Conservation (phyloP, 1,140 invertebrate species). For the Scaptodrosophila lebanonensis region DNA sequence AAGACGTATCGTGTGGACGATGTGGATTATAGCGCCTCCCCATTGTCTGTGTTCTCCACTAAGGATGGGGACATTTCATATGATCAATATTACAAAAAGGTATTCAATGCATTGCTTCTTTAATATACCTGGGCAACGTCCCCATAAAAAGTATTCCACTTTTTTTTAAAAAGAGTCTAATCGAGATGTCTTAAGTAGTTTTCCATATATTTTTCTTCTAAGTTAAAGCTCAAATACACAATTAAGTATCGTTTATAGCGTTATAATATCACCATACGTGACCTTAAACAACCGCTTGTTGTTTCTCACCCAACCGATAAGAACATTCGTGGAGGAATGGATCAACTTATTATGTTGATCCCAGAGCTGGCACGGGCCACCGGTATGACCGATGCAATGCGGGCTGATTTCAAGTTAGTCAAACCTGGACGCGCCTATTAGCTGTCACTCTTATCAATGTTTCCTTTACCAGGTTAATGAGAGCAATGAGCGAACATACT, state of each 20-base stretch:
- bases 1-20: conserved; percentile 93
- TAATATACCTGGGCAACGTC: too few relatives aligned
- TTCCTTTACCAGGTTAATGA: conserved; percentile 80
- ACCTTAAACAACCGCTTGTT: conserved; percentile 82
- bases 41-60: conserved; percentile 80
- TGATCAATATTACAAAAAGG: conserved; percentile 86
- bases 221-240: too few relatives aligned
- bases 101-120: too few relatives aligned
- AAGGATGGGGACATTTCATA: conserved; percentile 81
- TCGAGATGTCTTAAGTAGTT: conserved; percentile 9
- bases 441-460: not conserved
- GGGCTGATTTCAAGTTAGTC: conserved; percentile 77
- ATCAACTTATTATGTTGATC: conserved; percentile 82
- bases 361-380: conserved; percentile 87
- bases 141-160: not conserved
- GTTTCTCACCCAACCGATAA: conserved; percentile 81
- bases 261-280: conserved; percentile 81
- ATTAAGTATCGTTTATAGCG: too few relatives aligned
- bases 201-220: not conserved
- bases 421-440: too few relatives aligned
- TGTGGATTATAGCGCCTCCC: conserved; percentile 82
- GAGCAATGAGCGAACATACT: conserved; percentile 81
- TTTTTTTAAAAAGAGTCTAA: not conserved
- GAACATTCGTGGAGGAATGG: conserved; percentile 79
- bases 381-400: conserved; percentile 81